Conservation (phyloP, 35 echinoderm and acorn worm species). For the Heliocidaris tuberculata region DNA sequence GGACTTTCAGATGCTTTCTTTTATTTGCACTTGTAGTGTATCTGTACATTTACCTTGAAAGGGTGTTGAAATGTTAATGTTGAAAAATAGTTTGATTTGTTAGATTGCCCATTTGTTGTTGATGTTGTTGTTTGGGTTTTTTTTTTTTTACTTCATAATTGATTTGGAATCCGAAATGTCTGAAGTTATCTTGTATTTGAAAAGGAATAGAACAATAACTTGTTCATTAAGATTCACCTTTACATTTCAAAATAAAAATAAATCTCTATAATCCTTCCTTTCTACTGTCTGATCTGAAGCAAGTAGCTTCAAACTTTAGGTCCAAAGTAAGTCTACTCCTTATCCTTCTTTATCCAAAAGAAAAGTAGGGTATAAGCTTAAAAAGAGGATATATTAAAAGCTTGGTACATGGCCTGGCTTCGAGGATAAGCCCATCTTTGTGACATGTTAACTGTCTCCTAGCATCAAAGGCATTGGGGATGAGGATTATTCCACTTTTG, state of each 20-base stretch:
- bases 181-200: not conserved
- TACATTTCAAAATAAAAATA: not conserved
- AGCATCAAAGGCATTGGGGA: not conserved
- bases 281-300: not conserved
- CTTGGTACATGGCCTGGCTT: not conserved
- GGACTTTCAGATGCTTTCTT: too few relatives aligned
- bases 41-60: too few relatives aligned
- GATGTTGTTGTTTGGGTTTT: too few relatives aligned
- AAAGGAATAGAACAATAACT: not conserved
- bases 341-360: not conserved
- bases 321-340: not conserved
- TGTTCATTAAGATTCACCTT: not conserved
- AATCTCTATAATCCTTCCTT: not conserved
- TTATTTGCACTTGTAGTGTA: too few relatives aligned
- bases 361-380: not conserved
- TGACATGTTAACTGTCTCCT: not conserved
- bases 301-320: not conserved
- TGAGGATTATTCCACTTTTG: not conserved
- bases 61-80: too few relatives aligned
- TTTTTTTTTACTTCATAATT: too few relatives aligned
- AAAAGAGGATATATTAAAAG: not conserved
- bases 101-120: too few relatives aligned
- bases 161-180: too few relatives aligned
- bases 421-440: not conserved
- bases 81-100: too few relatives aligned